These are phyloP conservation scores for Silurus aristotelis DNA, from an alignment of 2,797 vertebrate genomes.

Conservation along the genomic window DNA sequence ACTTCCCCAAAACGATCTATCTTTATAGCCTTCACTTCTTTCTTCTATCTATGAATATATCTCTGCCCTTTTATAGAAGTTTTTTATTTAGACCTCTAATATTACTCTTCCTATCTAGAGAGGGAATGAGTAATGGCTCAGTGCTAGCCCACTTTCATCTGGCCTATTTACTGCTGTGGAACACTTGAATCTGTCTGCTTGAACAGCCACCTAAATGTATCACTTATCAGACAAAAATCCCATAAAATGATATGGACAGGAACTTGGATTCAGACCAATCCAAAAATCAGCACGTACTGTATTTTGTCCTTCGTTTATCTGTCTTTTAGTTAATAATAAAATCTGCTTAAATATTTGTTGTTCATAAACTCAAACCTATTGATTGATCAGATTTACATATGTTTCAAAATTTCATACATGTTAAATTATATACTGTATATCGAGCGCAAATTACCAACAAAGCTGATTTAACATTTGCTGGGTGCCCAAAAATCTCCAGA, in stretches of 20 bases:
- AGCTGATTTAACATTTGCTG: not conserved
- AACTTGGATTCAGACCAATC: not conserved
- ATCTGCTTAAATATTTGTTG: not conserved
- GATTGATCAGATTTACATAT: not conserved
- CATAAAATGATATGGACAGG: not conserved
- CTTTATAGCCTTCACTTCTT: not conserved
- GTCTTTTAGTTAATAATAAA: not conserved
- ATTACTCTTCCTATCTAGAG: not conserved
- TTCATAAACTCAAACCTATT: not conserved
- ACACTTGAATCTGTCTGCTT: not conserved
- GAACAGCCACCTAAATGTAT: not conserved
- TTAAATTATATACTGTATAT: not conserved
- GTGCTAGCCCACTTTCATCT: constrained; percentile 17
- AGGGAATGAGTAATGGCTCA: constrained; percentile 3
- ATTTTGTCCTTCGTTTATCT: not conserved
- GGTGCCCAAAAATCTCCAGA: not conserved
- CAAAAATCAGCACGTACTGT: too few relatives aligned
- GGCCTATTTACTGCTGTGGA: constrained; percentile 22
- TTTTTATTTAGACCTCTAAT: not conserved
- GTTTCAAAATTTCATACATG: too few relatives aligned
- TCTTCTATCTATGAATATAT: not conserved
- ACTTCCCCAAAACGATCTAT: not conserved
- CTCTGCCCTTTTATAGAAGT: not conserved
- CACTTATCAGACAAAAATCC: not conserved
- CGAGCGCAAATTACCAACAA: too few relatives aligned